Base-by-base conservation (phyloP, 35 echinoderm and acorn worm species). In the Chiridota heheva region DNA sequence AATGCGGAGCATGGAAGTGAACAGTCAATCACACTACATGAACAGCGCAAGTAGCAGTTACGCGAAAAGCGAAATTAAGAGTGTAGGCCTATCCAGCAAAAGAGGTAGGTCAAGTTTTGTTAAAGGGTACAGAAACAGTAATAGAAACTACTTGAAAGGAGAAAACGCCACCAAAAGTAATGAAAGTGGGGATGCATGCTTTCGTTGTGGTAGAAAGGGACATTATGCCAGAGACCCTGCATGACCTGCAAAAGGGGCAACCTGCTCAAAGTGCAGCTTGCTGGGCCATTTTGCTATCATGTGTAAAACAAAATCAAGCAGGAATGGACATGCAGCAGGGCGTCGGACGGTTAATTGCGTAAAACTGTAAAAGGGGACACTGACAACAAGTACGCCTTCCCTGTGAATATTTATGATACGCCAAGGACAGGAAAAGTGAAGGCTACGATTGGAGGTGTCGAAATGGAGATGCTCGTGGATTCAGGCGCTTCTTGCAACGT, bases 1-100 rank as follows among this genome's bases (percentile, higher is more conserved):
- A 45, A 24, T 72, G 15, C 16, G 32, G 24, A 36, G 31, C 8
- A 72, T 72, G 69, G 69, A 72, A n/a, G n/a, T n/a, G n/a, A n/a
- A n/a, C 27, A 70, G 25, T 7, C n/a, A 16, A 8, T 36, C 10
- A 38, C 67, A 4, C 3, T n/a, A 70, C 36, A 1, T 42, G 22
- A n/a, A 42, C 17, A 39, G 37, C 37, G 3, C 4, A 26, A 66
- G 62, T 70, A 20, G 37, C 16, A 58, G 29, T 27, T 27, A 58
- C 29, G 55, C 4, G 18, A 58, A 58, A 18, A 58, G 55, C 4
- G 55, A 58, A 58, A 18, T n/a, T n/a, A n/a, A n/a, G n/a, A n/a
- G n/a, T n/a, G n/a, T n/a, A n/a, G n/a, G n/a, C n/a, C n/a, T n/a
- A n/a, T n/a, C n/a, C n/a, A n/a, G n/a, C n/a, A n/a, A n/a, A n/a